Conservation (phyloP, 2,888 invertebrate species). For the Schrankia costaestrigalis region DNA sequence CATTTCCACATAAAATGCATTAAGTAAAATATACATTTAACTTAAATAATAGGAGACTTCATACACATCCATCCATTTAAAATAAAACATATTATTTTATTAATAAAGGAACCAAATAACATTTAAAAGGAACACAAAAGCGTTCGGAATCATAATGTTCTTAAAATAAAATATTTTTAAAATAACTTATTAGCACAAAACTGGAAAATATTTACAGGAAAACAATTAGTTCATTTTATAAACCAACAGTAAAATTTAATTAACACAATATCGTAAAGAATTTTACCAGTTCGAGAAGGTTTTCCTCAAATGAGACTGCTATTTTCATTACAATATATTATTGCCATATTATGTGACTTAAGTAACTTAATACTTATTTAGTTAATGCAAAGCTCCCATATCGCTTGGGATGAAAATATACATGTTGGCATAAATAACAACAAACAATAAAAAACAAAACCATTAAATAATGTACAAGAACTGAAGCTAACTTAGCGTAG, state of each 20-base stretch:
- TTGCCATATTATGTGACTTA: no score
- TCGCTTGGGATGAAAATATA: no score
- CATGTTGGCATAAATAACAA: conserved; percentile 56
- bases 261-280: neutral
- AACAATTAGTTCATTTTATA: conserved; percentile 52
- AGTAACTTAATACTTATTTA: no score
- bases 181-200: conserved; percentile 47
- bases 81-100: conserved; percentile 39
- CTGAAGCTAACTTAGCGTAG: no score
- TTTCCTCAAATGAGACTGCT: no score
- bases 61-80: conserved; percentile 18
- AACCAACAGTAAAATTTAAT: conserved; percentile 17
- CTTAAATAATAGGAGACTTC: conserved; percentile 40
- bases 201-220: conserved; percentile 28
- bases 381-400: no score
- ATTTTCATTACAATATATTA: no score
- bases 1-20: conserved; percentile 57
- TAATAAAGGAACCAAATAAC: conserved; percentile 53
- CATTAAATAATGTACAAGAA: conserved; percentile 19
- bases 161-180: conserved; percentile 39
- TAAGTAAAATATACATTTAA: conserved; percentile 39
- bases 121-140: conserved; percentile 49
- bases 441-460: conserved; percentile 50
- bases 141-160: conserved; percentile 34
- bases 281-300: no score